Base-by-base conservation (phyloP, 2,113 vertebrate species). In the Xyrauchen texanus region DNA sequence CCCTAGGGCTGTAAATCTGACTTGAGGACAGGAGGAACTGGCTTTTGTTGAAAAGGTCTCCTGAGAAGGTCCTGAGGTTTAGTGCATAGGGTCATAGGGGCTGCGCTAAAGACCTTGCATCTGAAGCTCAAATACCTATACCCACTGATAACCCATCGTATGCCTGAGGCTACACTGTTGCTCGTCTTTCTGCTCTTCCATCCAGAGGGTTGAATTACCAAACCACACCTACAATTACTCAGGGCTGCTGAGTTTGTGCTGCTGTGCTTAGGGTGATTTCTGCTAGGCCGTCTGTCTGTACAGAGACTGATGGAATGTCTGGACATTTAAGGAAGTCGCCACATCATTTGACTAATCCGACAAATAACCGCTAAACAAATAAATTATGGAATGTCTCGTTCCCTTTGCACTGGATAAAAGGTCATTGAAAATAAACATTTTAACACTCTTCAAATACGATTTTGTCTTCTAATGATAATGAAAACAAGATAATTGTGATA, bases 1-100 rank as follows among this genome's bases (percentile, higher is more conserved):
- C 70, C 51, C 64, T 47, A 16, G 82, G 81, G 91, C 84, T 89
- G 92, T 94, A 93, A 93, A 94, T 94, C 91, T 91, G 85, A 53
- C 84, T 79, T 60, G 85, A 89, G 88, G 86, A 88, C 85, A 81
- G 83, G 85, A 91, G 90, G 84, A 88, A 87, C 85, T 88, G 86
- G 85, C 67, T 83, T 90, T 84, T 90, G 91, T 85, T 93, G 92
- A 94, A 93, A 92, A 88, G 87, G 71, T 81, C 83, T 86, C 87
- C 85, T 83, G 74, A 78, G 89, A 89, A 84, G 82, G 86, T 90
- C 86, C 82, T 79, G 86, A 82, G 85, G 91, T 90, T 87, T 88
- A 83, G 86, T 88, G 89, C 85, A 75, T 86, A 84, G 92, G 91
- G 91, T 92, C 91, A 34, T 34, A 92, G 80, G 83, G 78, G 85